phyloP scores from a whole-genome alignment of 2,797 vertebrate genomes.

The Acomys russatus region DNA sequence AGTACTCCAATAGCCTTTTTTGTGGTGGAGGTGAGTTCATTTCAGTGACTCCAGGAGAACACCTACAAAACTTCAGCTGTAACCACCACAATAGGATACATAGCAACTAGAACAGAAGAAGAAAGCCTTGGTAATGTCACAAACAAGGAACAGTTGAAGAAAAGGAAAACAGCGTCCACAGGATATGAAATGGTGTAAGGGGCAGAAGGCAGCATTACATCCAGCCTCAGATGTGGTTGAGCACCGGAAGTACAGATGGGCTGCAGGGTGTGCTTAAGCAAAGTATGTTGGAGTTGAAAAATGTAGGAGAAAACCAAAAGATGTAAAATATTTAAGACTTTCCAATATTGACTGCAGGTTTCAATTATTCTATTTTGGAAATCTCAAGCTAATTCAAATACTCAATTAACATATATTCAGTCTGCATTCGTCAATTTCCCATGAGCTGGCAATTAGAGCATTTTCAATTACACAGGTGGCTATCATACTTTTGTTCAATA shows the following conservation, averaged over 20 bases:
- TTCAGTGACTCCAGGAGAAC: background rate
- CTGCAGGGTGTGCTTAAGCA: background rate
- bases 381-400: background rate
- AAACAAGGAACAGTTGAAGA: background rate
- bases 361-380: background rate
- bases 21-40: background rate
- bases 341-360: background rate
- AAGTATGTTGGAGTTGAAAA: background rate
- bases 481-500: background rate
- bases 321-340: background rate
- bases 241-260: background rate
- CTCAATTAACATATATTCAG: background rate
- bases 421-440: background rate
- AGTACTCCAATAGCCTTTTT: background rate
- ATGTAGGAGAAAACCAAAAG: background rate
- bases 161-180: background rate
- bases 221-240: background rate
- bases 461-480: background rate
- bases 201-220: background rate
- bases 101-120: constrained; percentile 6
- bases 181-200: background rate
- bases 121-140: background rate
- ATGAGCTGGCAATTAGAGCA: background rate
- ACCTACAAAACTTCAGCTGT: background rate
- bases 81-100: background rate